Percentiles rank a stretch among this genome's conserved stretches.
Evolutionary conservation across 2,113 vertebrate species (phyloP).

Genomic region (Acrocephalus kingi): DNA sequence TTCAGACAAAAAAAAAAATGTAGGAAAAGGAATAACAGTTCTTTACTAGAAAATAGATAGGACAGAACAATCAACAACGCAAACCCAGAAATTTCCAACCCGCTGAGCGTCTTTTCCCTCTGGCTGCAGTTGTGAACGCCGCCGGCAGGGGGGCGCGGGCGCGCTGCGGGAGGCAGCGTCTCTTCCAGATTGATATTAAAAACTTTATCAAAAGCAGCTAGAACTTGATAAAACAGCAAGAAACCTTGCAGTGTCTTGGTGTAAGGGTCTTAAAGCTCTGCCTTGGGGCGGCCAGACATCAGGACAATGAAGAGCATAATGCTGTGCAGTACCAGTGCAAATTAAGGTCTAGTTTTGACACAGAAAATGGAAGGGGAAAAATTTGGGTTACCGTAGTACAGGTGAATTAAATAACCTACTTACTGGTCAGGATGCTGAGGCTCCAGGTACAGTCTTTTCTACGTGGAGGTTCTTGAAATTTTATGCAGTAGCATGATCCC

Average conservation of each 20-base stretch:
- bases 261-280: not conserved
- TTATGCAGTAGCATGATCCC: not conserved
- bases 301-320: not conserved
- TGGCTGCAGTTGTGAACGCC: not conserved
- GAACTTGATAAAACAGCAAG: not conserved
- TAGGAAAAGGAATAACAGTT: not conserved
- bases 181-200: not conserved
- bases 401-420: not conserved
- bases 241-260: not conserved
- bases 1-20: not conserved
- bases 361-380: not conserved
- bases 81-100: rapidly evolving
- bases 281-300: not conserved
- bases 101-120: not conserved
- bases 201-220: not conserved
- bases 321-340: not conserved
- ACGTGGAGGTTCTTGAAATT: not conserved
- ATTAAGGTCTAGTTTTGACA: not conserved
- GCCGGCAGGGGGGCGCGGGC: not conserved
- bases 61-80: not conserved
- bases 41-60: not conserved
- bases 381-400: not conserved
- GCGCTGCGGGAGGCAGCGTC: not conserved
- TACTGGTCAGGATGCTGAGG: not conserved
- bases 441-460: not conserved